Percentiles rank a stretch among this genome's conserved stretches.
Evolutionary conservation across 2,888 invertebrate genomes (phyloP).

Genomic region (Gonocerus acuteangulatus): DNA sequence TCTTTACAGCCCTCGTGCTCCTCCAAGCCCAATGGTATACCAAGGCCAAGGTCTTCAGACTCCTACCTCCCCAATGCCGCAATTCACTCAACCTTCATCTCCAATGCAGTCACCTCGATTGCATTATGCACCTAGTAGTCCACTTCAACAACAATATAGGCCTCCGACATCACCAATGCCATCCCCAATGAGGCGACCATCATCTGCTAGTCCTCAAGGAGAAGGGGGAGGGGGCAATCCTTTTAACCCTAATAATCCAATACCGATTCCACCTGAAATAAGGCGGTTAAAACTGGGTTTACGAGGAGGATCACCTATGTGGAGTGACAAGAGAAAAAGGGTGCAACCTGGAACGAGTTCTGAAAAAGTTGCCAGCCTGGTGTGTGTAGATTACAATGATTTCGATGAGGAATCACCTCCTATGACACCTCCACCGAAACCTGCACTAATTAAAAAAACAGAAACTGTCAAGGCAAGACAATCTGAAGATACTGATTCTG

Average conservation of each 20-base stretch:
- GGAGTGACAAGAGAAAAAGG: slow-evolving; percentile 33
- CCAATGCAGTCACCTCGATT: slow-evolving; percentile 35
- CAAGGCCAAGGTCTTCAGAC: slow-evolving; percentile 32
- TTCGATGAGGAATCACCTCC: slow-evolving; percentile 50
- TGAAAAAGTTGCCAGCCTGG: slow-evolving; percentile 48
- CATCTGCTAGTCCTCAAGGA: slow-evolving; percentile 52
- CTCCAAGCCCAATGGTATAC: slow-evolving; percentile 39
- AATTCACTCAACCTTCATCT: slow-evolving; percentile 36
- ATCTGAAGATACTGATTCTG: slow-evolving; percentile 36
- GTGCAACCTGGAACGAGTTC: slow-evolving; percentile 35
- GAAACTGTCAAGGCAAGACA: slow-evolving; percentile 32
- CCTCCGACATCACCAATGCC: slow-evolving; percentile 49
- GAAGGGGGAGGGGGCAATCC: slow-evolving; percentile 47
- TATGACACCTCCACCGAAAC: slow-evolving; percentile 34
- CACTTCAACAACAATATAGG: slow-evolving; percentile 34
- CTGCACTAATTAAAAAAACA: slow-evolving; percentile 34
- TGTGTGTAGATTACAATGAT: slow-evolving; percentile 54
- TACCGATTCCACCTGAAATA: slow-evolving; percentile 53
- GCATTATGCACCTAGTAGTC: slow-evolving; percentile 33
- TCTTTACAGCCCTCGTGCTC: slow-evolving; percentile 42
- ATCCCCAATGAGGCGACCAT: slow-evolving; percentile 48
- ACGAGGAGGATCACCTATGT: slow-evolving; percentile 42
- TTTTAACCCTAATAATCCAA: slow-evolving; percentile 51
- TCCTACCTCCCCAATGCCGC: slow-evolving; percentile 35
- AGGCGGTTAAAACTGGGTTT: slow-evolving; percentile 54